Base-by-base conservation (phyloP, 2,888 invertebrate genomes). In the Antitype chi region DNA sequence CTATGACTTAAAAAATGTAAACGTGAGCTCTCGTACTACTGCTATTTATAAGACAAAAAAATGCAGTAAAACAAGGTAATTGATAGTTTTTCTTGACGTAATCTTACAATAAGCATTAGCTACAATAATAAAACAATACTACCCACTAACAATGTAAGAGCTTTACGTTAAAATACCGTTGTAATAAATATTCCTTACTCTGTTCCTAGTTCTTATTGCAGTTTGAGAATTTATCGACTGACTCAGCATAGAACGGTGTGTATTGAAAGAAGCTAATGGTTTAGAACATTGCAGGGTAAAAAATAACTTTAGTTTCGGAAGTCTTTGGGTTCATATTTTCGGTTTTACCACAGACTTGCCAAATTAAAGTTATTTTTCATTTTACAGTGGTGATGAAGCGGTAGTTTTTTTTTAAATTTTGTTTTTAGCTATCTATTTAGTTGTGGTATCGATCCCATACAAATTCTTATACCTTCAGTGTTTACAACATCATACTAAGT, bases 121-220 rank as follows among this genome's bases (percentile, higher is more conserved):
- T 43, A 52, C 38, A 43, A 74, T 32, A 74, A 74, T 47, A 70
- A 80, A 63, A 80, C 80, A 63, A 59, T 57, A 25, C 43, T 62
- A 59, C 38, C 47, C 5, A 66, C 63, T 67, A 38, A 81, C 74
- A 74, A 70, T 62, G 74, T 70, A 32, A 2, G 8, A 43, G 15
- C 23, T 15, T 67, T 70, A 62, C 60, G 60, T 23, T 67, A 70
- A 63, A 80, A 69, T 69, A 64, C 6, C 43, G 25, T 20, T n/a
- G 57, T 28, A 17, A 75, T 81, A 73, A 57, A 80, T 75, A 70
- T 75, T 70, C 43, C 57, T 70, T 49, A 74, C 52, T 20, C 53
- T 53, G 57, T 70, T 75, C 25, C 28, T 67, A 74, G 53, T 81
- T 81, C 80, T 80, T 67, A 81, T 75, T 75, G 80, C 67, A 74